Evolutionary conservation across 2,888 invertebrate species (phyloP).

Genomic region (Sicus ferrugineus): DNA sequence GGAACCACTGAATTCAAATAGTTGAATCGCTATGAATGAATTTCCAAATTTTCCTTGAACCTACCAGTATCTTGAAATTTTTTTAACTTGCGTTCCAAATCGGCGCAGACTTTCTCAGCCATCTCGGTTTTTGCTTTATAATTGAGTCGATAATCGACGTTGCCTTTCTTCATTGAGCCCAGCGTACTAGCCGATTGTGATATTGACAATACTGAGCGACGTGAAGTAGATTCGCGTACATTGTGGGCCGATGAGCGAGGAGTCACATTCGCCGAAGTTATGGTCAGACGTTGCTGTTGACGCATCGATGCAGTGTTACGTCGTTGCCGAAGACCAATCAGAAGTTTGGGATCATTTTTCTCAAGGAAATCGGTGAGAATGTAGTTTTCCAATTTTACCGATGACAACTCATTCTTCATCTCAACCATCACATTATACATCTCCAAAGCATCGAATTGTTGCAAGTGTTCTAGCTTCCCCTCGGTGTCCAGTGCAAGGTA

Average conservation of each 20-base stretch:
- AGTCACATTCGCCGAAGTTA: constrained; percentile 8
- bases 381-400: constrained; percentile 55
- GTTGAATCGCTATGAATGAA: not conserved
- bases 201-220: constrained; percentile 44
- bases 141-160: constrained; percentile 53
- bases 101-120: constrained; percentile 55
- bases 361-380: constrained; percentile 57
- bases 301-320: constrained; percentile 42
- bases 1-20: not conserved
- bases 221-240: constrained; percentile 45
- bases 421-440: constrained; percentile 50
- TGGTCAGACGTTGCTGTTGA: constrained; percentile 10
- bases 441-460: constrained; percentile 51
- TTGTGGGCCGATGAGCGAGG: constrained; percentile 32
- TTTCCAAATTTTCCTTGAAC: too few species aligned
- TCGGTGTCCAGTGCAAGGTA: constrained; percentile 43
- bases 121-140: constrained; percentile 57
- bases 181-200: constrained; percentile 38
- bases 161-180: constrained; percentile 41
- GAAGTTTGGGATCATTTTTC: constrained; percentile 58
- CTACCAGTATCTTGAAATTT: constrained; percentile 50
- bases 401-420: constrained; percentile 51
- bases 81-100: constrained; percentile 51
- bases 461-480: constrained; percentile 42
- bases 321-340: constrained; percentile 53